Percentiles rank a stretch among this genome's conserved stretches.
Evolutionary conservation across 2,888 invertebrate genomes (phyloP).

Genomic region (Camponotus fellah): DNA sequence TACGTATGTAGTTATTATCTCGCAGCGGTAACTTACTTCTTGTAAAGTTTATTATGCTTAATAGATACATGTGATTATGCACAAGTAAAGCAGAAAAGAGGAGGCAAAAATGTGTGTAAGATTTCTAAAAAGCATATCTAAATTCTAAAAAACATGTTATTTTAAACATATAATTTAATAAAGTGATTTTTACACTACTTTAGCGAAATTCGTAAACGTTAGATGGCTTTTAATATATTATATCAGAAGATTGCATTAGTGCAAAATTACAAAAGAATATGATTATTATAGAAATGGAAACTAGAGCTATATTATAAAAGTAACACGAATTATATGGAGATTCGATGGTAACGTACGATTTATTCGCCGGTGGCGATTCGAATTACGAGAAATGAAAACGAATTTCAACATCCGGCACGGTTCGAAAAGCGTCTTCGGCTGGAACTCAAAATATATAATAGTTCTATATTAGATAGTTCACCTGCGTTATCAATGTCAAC

Average conservation of each 20-base stretch:
- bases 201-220: neutral
- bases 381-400: constrained; percentile 36
- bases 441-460: constrained; percentile 42
- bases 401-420: constrained; percentile 29
- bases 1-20: neutral
- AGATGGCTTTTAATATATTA: neutral
- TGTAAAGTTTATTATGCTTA: neutral
- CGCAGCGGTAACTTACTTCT: neutral
- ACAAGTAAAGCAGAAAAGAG: neutral
- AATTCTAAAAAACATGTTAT: neutral
- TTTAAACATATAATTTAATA: neutral
- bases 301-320: neutral
- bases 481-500: constrained; percentile 39
- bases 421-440: constrained; percentile 27
- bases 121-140: neutral
- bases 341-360: constrained; percentile 10
- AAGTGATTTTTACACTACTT: neutral
- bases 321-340: neutral
- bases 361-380: constrained; percentile 23
- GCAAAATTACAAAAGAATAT: neutral
- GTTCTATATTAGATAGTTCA: too few relatives aligned
- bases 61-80: neutral
- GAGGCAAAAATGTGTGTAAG: neutral
- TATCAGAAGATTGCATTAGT: neutral
- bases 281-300: neutral